Conservation (phyloP, 2,113 vertebrate genomes). For the Corythaixoides concolor region DNA sequence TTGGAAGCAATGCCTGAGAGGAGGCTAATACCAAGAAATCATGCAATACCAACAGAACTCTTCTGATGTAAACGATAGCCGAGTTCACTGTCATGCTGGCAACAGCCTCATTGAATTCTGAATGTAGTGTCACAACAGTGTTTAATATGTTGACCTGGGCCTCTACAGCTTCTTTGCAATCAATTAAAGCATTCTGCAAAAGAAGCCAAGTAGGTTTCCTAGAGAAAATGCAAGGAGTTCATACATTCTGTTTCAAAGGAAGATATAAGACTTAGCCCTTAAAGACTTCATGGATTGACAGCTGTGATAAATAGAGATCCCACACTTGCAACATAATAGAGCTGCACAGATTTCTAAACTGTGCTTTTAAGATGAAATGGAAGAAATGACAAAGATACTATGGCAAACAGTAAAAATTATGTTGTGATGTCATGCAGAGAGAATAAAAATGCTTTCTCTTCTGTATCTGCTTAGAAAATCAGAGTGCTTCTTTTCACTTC, state of each 20-base stretch:
- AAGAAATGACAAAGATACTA: neutral
- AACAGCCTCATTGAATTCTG: neutral
- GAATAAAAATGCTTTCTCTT: neutral
- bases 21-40: neutral
- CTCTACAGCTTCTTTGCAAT: neutral
- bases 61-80: neutral
- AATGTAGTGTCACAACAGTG: neutral
- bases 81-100: neutral
- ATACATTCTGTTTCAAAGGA: neutral
- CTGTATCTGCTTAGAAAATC: neutral
- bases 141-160: neutral
- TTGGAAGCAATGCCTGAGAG: neutral
- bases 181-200: neutral
- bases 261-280: neutral
- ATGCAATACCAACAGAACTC: neutral
- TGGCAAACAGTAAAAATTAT: neutral
- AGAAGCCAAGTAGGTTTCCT: neutral
- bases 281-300: neutral
- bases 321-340: neutral
- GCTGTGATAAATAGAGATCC: neutral
- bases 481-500: neutral
- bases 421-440: neutral
- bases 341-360: neutral
- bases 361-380: neutral
- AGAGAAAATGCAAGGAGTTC: neutral